Percentiles rank a stretch among this genome's conserved stretches.
Evolutionary conservation across 1,140 invertebrate species (phyloP).

Genomic region (Brachionus angularis): DNA sequence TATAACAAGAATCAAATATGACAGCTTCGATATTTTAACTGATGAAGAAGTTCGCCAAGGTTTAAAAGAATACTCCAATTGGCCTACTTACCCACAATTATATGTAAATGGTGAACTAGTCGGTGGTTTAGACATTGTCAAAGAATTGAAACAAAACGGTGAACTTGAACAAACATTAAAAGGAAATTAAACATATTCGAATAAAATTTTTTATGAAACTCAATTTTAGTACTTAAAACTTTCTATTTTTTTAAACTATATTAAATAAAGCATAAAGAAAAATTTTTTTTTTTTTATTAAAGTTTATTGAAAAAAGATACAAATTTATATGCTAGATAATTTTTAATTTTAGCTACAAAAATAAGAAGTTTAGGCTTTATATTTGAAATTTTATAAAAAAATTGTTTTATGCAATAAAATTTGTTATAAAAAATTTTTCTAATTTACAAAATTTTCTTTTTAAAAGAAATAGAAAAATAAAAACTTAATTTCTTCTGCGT

Average conservation of each 20-base stretch:
- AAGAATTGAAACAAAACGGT: conserved; percentile 93
- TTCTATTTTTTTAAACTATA: background rate
- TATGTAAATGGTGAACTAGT: conserved; percentile 84
- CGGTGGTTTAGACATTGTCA: conserved; percentile 90
- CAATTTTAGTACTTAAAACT: background rate
- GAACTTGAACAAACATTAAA: conserved; percentile 65
- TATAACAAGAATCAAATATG: conserved; percentile 7
- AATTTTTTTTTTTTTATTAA: background rate
- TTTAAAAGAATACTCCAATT: conserved; percentile 85
- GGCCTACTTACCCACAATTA: conserved; percentile 88
- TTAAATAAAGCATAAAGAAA: background rate
- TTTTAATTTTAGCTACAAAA: too few relatives aligned
- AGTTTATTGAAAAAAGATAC: too few relatives aligned
- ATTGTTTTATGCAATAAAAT: too few relatives aligned
- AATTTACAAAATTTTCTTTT: too few relatives aligned
- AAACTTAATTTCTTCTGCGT: conserved; percentile 7
- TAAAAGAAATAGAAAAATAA: conserved; percentile 9
- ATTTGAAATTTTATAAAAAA: too few relatives aligned
- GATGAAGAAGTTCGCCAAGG: conserved; percentile 61
- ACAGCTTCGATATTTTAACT: conserved; percentile 60
- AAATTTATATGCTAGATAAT: too few relatives aligned
- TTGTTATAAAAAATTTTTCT: too few relatives aligned
- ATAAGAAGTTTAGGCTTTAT: too few relatives aligned
- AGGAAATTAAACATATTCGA: background rate
- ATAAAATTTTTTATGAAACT: too few relatives aligned